Evolutionary conservation across 2,113 vertebrate species (phyloP).

Genomic region (Platichthys stellatus): DNA sequence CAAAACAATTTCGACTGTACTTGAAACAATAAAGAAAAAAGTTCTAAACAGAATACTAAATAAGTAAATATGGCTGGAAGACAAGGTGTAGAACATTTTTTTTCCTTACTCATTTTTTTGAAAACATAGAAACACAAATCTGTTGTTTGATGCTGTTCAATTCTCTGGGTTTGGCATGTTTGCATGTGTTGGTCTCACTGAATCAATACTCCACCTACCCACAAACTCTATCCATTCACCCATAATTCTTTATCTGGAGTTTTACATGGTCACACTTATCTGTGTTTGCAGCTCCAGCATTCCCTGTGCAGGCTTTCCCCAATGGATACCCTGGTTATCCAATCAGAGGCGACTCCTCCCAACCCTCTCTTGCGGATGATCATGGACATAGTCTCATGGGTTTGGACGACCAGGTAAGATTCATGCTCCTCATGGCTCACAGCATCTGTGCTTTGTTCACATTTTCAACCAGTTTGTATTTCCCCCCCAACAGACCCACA

Average conservation of each 20-base stretch:
- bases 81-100: too few species aligned
- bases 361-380: slow-evolving; percentile 91
- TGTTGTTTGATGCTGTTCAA: neutral
- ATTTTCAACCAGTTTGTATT: neutral
- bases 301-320: slow-evolving; percentile 90
- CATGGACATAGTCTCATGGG: slow-evolving; percentile 91
- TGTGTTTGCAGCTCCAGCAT: slow-evolving; percentile 86
- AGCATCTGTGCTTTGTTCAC: neutral
- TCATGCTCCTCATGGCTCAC: neutral
- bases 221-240: neutral
- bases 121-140: neutral
- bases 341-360: slow-evolving; percentile 86
- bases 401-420: slow-evolving; percentile 92
- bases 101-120: neutral
- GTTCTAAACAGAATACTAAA: too few species aligned
- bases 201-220: neutral
- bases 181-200: neutral
- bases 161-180: neutral
- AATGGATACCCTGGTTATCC: slow-evolving; percentile 94
- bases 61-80: too few species aligned
- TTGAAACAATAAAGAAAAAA: too few species aligned
- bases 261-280: slow-evolving; percentile 4
- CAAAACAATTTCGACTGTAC: too few species aligned
- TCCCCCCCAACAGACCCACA: slow-evolving; percentile 88
- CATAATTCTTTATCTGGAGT: neutral